Percentiles rank a stretch among this genome's conserved stretches.
phyloP scores from a whole-genome alignment of 2,113 vertebrate genomes.

The Dicentrarchus labrax region DNA sequence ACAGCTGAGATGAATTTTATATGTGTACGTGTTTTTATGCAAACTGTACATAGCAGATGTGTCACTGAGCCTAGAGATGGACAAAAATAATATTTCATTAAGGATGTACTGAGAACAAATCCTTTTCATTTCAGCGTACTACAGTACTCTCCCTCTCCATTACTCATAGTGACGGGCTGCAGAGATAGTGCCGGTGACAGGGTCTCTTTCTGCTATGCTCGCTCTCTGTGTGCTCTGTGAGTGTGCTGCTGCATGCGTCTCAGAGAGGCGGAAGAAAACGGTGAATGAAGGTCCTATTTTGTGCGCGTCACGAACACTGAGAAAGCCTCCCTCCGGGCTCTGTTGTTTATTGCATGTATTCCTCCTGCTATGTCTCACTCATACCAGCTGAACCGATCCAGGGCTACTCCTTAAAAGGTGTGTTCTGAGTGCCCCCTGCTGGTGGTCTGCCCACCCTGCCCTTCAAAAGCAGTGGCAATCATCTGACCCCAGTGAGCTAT shows the following conservation, averaged over 20 bases:
- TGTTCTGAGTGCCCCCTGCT: slow-evolving; percentile 53
- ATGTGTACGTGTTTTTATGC: background rate
- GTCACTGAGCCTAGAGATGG: background rate
- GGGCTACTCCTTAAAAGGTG: background rate
- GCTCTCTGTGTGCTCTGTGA: background rate
- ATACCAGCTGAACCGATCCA: background rate
- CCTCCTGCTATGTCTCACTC: slow-evolving; percentile 2
- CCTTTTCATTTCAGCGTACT: background rate
- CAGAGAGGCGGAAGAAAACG: background rate
- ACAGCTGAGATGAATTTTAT: background rate
- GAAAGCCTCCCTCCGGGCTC: slow-evolving; percentile 10
- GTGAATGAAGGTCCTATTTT: slow-evolving; percentile 11
- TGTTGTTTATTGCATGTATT: background rate
- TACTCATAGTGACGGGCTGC: background rate
- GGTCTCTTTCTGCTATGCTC: background rate
- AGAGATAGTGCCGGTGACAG: slow-evolving; percentile 5
- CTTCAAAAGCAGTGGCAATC: slow-evolving; percentile 16
- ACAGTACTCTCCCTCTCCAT: slow-evolving; percentile 3
- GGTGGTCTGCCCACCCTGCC: background rate
- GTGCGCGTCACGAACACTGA: background rate
- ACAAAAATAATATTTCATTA: background rate
- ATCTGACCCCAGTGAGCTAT: slow-evolving; percentile 23
- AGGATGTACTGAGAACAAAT: background rate
- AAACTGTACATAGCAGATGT: background rate
- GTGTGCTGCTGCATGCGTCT: background rate